Conservation (phyloP, 2,888 invertebrate species). For the Dioctria rufipes region DNA sequence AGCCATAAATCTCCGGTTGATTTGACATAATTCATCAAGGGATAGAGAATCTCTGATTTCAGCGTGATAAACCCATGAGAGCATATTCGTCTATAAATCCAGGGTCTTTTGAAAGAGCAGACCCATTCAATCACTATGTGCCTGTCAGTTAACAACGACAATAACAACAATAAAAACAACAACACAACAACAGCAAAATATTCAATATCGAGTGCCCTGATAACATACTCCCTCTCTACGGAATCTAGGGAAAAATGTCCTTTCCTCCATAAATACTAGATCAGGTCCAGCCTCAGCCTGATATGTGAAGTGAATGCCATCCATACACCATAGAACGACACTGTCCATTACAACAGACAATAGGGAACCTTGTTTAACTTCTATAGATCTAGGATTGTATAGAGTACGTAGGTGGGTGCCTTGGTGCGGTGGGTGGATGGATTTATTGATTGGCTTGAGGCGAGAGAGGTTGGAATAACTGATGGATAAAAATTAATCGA, state of each 20-base stretch:
- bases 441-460: too few relatives aligned
- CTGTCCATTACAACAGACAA: constrained; percentile 3
- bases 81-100: background rate
- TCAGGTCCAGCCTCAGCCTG: constrained; percentile 14
- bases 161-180: background rate
- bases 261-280: constrained; percentile 32
- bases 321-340: constrained; percentile 34
- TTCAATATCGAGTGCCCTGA: constrained; percentile 44
- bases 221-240: background rate
- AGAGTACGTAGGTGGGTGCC: background rate
- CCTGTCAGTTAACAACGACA: constrained; percentile 28
- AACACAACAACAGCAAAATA: constrained; percentile 2
- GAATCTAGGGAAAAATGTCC: constrained; percentile 20
- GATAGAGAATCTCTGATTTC: background rate
- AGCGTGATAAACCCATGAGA: too few relatives aligned
- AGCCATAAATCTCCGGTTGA: constrained; percentile 42
- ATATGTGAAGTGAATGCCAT: background rate
- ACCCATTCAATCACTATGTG: constrained; percentile 28
- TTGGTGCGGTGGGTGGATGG: too few relatives aligned
- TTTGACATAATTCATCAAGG: constrained; percentile 45
- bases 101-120: constrained; percentile 25
- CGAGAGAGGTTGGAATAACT: too few relatives aligned
- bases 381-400: too few relatives aligned
- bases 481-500: too few relatives aligned
- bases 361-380: background rate